Conservation (phyloP, 1,140 invertebrate species). For the Trichoplusia ni region DNA sequence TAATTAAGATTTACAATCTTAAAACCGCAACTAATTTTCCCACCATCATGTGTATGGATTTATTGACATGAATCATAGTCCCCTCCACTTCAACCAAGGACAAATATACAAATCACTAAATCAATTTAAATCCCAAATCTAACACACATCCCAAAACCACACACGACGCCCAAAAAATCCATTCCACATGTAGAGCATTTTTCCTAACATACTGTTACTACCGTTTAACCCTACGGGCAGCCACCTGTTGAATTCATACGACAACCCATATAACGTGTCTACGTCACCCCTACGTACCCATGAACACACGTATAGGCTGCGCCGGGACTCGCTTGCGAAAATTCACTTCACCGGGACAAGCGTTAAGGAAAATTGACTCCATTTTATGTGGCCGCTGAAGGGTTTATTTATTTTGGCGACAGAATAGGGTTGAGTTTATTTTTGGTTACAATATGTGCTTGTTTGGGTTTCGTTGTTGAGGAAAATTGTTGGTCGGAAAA, state of each 20-base stretch:
- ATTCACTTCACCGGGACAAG: conserved; percentile 52
- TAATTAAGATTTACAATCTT: too few species aligned
- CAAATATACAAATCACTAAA: too few species aligned
- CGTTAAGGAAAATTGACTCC: conserved; percentile 68
- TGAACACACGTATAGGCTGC: conserved; percentile 44
- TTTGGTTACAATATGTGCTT: conserved; percentile 9
- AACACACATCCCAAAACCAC: neutral
- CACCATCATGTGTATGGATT: too few species aligned
- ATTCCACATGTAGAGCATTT: conserved; percentile 49
- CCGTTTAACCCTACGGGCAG: conserved; percentile 75
- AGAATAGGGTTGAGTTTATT: conserved; percentile 52
- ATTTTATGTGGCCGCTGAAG: conserved; percentile 55
- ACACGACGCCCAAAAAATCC: neutral
- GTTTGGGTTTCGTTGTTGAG: neutral
- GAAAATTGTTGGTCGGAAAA: neutral
- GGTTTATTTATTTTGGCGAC: conserved; percentile 60
- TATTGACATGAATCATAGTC: too few species aligned
- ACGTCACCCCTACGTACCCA: conserved; percentile 52
- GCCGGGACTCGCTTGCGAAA: conserved; percentile 53
- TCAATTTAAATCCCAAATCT: conserved; percentile 6
- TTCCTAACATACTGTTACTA: conserved; percentile 34
- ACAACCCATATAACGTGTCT: conserved; percentile 67
- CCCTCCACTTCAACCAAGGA: too few species aligned
- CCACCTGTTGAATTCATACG: conserved; percentile 75
- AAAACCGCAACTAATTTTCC: too few species aligned